phyloP scores from a whole-genome alignment of 2,888 invertebrate species.

The Ernsta delagoae region DNA sequence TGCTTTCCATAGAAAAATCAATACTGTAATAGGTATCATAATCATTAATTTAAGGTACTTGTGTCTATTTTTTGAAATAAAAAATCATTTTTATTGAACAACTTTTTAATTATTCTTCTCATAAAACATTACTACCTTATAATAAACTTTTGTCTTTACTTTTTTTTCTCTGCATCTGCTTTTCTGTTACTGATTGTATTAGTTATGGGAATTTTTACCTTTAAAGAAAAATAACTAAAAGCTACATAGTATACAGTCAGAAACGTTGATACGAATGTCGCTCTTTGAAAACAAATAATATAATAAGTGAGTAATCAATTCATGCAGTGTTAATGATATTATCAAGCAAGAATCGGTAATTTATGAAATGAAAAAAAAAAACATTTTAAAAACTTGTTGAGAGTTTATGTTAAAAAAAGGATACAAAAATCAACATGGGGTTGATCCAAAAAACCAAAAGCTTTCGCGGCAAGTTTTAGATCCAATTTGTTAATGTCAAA shows the following conservation, averaged over 20 bases:
- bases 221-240: no score
- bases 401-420: constrained; percentile 55
- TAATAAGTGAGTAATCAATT: no score
- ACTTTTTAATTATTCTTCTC: not conserved
- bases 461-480: constrained; percentile 92
- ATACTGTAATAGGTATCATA: not conserved
- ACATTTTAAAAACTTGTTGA: no score
- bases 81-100: not conserved
- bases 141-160: no score
- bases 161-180: constrained; percentile 8
- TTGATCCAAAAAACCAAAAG: constrained; percentile 97
- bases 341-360: no score
- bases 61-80: not conserved
- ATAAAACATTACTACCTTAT: no score
- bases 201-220: constrained; percentile 26
- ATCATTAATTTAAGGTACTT: not conserved
- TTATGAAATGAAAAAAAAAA: no score
- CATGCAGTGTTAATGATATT: no score
- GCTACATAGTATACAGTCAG: not conserved
- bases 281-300: no score
- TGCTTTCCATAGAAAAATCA: not conserved
- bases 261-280: not conserved
- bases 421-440: constrained; percentile 96
- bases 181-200: constrained; percentile 40
- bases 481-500: constrained; percentile 96